These are phyloP conservation scores for Corynorhinus townsendii DNA, from an alignment of 2,113 vertebrate genomes.

Conservation along the genomic window DNA sequence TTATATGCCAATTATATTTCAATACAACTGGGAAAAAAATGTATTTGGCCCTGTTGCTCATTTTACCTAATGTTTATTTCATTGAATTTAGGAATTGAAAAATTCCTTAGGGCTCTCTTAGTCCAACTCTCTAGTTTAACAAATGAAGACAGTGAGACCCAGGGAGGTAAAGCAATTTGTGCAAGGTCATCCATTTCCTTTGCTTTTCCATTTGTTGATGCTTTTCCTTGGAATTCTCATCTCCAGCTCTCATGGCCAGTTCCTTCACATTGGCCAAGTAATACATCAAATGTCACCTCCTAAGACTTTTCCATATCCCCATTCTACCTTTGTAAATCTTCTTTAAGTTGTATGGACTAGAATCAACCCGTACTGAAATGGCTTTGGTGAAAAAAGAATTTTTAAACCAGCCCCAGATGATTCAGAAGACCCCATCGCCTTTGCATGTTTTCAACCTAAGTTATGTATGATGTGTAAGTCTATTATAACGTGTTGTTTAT, in stretches of 20 bases:
- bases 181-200: background rate
- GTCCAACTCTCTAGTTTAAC: background rate
- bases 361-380: background rate
- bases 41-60: background rate
- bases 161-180: background rate
- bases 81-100: background rate
- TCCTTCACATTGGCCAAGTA: background rate
- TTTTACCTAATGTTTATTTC: constrained; percentile 4
- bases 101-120: background rate
- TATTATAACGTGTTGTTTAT: background rate
- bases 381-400: background rate
- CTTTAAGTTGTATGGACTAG: background rate
- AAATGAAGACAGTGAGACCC: background rate
- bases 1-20: background rate
- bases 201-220: background rate
- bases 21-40: background rate
- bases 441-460: background rate
- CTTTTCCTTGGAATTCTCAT: background rate
- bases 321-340: background rate
- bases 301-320: background rate
- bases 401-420: background rate
- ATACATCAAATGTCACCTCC: background rate
- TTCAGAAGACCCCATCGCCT: background rate
- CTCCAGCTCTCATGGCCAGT: background rate
- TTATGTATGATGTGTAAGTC: background rate